Evolutionary conservation across 2,888 invertebrate species (phyloP).

Genomic region (Gasteruption jaculator): DNA sequence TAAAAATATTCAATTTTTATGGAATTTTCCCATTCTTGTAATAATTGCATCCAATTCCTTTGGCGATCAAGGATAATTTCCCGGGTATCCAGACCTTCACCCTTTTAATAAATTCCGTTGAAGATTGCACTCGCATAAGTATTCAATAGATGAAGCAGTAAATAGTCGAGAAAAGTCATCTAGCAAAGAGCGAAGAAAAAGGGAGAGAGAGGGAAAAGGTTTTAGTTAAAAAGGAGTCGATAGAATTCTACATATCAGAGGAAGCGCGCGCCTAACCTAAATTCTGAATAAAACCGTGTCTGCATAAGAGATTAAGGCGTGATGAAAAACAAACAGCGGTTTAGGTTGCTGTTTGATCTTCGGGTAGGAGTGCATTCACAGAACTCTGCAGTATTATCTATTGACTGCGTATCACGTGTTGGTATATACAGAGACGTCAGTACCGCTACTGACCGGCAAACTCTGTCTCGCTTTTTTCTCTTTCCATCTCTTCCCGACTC

Average conservation of each 20-base stretch:
- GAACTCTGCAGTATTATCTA: conserved; percentile 47
- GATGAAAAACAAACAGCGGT: conserved; percentile 53
- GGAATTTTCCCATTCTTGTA: too few relatives aligned
- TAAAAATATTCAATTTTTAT: too few relatives aligned
- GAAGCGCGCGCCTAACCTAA: conserved; percentile 46
- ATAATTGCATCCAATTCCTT: too few relatives aligned
- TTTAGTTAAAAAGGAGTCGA: neutral
- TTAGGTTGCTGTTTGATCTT: conserved; percentile 53
- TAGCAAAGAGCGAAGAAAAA: conserved; percentile 10
- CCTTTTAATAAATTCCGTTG: too few relatives aligned
- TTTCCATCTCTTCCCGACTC: neutral
- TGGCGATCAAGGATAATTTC: too few relatives aligned
- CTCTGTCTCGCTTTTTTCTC: neutral
- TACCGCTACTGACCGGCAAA: neutral
- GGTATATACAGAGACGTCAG: conserved; percentile 11
- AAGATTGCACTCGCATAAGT: too few relatives aligned
- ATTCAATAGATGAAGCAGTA: too few relatives aligned
- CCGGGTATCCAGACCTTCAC: too few relatives aligned
- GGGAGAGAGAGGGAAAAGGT: conserved; percentile 3
- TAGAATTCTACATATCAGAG: conserved; percentile 18
- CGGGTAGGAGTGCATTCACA: conserved; percentile 47
- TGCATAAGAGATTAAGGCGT: conserved; percentile 51
- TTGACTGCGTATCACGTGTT: conserved; percentile 39
- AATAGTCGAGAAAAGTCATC: too few relatives aligned
- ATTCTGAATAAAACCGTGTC: conserved; percentile 49